phyloP scores from a whole-genome alignment of 2,888 invertebrate species.

The Stegophylla sp. region DNA sequence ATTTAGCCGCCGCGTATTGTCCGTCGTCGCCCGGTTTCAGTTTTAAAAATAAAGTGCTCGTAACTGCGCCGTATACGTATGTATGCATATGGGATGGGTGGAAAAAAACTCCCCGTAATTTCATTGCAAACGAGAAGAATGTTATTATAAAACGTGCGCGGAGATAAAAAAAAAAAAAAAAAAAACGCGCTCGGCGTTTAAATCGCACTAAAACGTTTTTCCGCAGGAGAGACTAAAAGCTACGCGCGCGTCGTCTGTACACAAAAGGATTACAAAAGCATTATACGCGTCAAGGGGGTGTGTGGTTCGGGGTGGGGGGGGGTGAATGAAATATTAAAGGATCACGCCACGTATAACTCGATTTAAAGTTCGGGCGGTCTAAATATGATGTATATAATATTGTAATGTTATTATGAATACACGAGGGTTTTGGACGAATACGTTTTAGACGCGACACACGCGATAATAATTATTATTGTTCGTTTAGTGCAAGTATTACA shows the following conservation, averaged over 20 bases:
- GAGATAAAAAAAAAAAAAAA: too few relatives aligned
- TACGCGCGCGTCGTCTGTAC: not conserved
- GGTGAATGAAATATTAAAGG: constrained; percentile 44
- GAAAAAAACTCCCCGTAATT: not conserved
- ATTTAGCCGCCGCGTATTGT: not conserved
- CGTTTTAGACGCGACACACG: too few relatives aligned
- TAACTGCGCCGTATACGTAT: too few relatives aligned
- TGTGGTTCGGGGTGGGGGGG: constrained; percentile 1
- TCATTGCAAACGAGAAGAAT: not conserved
- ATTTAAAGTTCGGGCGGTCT: constrained; percentile 41
- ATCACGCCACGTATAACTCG: constrained; percentile 25
- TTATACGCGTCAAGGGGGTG: too few relatives aligned
- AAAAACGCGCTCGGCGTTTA: not conserved
- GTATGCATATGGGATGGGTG: not conserved
- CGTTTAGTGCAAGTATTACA: not conserved
- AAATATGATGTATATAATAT: not conserved
- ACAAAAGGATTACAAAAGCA: constrained; percentile 28
- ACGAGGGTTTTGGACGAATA: constrained; percentile 16
- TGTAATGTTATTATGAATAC: too few relatives aligned
- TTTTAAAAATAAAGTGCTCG: not conserved
- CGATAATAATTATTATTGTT: not conserved
- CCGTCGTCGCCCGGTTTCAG: not conserved
- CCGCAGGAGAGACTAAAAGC: constrained; percentile 16
- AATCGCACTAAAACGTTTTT: constrained; percentile 41
- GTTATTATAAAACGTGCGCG: too few relatives aligned